A percentile compares a stretch with the other conserved stretches of the same genome.
Evolutionary conservation across 92 coral and sea anemone genomes (phyloP).

Genomic region (Pocillopora meandrina): DNA sequence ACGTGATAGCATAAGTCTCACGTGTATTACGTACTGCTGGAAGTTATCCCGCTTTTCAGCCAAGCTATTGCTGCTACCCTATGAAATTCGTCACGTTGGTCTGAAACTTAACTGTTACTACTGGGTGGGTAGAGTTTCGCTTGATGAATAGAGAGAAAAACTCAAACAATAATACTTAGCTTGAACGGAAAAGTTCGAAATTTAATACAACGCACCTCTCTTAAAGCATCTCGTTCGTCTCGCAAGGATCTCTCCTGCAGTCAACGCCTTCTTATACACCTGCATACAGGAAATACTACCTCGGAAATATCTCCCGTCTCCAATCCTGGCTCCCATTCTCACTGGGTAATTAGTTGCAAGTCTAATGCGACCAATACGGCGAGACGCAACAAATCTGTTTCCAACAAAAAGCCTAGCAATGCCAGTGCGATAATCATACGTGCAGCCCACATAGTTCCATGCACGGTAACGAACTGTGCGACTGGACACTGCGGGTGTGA

Average conservation of each 20-base stretch:
- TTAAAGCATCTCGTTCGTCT: constrained; percentile 53
- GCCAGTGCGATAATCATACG: constrained; percentile 68
- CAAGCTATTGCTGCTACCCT: too few species aligned
- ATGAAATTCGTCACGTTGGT: too few species aligned
- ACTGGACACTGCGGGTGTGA: constrained; percentile 38
- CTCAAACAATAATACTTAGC: too few species aligned
- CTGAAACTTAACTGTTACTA: too few species aligned
- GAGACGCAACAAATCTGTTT: constrained; percentile 40
- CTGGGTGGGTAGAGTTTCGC: too few species aligned
- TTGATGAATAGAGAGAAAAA: too few species aligned
- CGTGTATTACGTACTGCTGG: too few species aligned
- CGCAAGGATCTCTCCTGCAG: constrained; percentile 54
- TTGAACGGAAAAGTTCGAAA: too few species aligned
- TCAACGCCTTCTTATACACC: constrained; percentile 62
- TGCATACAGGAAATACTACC: constrained; percentile 75
- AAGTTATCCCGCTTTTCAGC: too few species aligned
- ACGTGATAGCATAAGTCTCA: too few species aligned
- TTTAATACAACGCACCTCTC: constrained; percentile 9
- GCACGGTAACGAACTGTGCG: constrained; percentile 29
- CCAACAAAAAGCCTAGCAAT: constrained; percentile 60
- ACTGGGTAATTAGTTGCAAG: constrained; percentile 73
- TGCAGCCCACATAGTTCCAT: constrained; percentile 71
- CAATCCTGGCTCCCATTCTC: constrained; percentile 60
- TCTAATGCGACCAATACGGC: constrained; percentile 60
- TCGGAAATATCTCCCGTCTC: constrained; percentile 63